Evolutionary conservation across 2,888 invertebrate species (phyloP).

Genomic region (Eupithecia tripunctaria): DNA sequence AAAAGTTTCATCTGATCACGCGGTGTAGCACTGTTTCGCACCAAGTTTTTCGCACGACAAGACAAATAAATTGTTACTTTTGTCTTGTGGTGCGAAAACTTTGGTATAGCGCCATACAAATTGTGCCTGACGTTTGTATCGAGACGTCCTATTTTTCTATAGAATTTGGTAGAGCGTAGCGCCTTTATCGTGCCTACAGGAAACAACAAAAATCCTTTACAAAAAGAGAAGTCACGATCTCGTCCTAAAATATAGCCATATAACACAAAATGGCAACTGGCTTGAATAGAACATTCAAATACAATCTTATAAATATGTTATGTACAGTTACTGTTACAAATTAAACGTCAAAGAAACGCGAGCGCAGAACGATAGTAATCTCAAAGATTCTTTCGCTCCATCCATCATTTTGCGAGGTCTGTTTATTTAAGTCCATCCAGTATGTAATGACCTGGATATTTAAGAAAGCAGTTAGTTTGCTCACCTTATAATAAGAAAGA

Average conservation of each 20-base stretch:
- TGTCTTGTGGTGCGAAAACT: too few species aligned
- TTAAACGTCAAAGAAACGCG: conserved; percentile 16
- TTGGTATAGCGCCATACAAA: too few species aligned
- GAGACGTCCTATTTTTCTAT: too few species aligned
- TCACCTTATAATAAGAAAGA: conserved; percentile 61
- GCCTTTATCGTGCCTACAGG: too few species aligned
- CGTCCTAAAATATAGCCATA: not conserved
- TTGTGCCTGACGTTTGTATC: too few species aligned
- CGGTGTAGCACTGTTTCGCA: too few species aligned
- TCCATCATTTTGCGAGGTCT: conserved; percentile 46
- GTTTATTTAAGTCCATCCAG: conserved; percentile 22
- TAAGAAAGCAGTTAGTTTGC: conserved; percentile 28
- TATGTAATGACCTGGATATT: conserved; percentile 6
- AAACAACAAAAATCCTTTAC: too few species aligned
- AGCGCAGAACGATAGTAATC: conserved; percentile 55
- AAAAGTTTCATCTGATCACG: too few species aligned
- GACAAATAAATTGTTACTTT: too few species aligned
- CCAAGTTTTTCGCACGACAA: too few species aligned
- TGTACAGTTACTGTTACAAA: conserved; percentile 15
- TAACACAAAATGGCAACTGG: not conserved
- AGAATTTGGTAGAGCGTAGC: too few species aligned
- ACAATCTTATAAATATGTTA: not conserved
- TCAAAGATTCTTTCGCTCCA: conserved; percentile 39
- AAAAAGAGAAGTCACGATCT: not conserved
- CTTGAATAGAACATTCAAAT: not conserved